Percentiles rank a stretch among this genome's conserved stretches.
phyloP scores from a whole-genome alignment of 2,113 vertebrate species.

The Gopherus flavomarginatus region DNA sequence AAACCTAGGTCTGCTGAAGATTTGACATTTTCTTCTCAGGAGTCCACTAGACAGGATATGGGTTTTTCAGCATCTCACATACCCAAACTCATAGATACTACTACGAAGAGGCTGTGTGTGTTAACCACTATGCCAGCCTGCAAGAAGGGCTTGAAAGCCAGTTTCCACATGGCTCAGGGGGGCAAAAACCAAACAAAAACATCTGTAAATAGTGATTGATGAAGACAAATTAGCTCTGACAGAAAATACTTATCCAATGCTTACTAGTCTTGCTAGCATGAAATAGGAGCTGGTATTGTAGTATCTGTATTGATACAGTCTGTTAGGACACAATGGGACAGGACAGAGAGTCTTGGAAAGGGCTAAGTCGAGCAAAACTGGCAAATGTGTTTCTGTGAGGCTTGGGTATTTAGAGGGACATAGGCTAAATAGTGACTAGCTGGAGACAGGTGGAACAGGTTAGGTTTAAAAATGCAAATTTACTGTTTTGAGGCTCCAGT shows the following conservation, averaged over 20 bases:
- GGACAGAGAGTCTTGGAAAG: slow-evolving; percentile 18
- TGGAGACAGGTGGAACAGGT: slow-evolving; percentile 58
- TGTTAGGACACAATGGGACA: rapidly evolving
- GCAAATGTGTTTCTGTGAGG: slow-evolving; percentile 52
- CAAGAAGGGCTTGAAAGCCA: not conserved
- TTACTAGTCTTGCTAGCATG: not conserved
- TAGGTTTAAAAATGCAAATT: slow-evolving; percentile 33
- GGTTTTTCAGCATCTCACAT: not conserved
- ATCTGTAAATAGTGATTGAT: not conserved
- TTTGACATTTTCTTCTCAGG: not conserved
- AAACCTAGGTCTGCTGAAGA: not conserved
- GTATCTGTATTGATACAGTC: not conserved
- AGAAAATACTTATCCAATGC: not conserved
- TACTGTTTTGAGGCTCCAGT: slow-evolving; percentile 33
- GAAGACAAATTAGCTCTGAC: not conserved
- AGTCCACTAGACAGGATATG: not conserved
- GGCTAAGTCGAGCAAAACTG: slow-evolving; percentile 13
- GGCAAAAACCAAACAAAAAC: not conserved
- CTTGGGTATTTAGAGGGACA: slow-evolving; percentile 42
- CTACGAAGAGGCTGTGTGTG: not conserved
- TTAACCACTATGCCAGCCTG: not conserved
- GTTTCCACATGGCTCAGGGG: not conserved
- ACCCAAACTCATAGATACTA: not conserved
- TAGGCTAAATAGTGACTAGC: slow-evolving; percentile 54
- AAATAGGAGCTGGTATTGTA: not conserved